Percentiles rank a stretch among this genome's conserved stretches.
phyloP scores from a whole-genome alignment of 2,113 vertebrate species.

The Salvelinus alpinus region DNA sequence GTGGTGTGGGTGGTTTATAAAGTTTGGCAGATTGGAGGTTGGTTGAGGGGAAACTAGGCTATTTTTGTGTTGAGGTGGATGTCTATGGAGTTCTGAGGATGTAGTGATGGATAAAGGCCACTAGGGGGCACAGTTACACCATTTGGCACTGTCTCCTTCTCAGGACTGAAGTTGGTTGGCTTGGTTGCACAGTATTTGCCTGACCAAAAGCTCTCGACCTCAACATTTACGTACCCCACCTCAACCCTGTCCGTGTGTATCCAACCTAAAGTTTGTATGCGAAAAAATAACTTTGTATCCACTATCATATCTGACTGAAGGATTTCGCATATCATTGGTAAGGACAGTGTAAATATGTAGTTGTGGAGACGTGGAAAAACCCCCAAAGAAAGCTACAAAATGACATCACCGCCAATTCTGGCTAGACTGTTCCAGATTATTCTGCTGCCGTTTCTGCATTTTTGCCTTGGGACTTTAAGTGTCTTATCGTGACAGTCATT shows the following conservation, averaged over 20 bases:
- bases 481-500: no score
- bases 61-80: constrained; percentile 9
- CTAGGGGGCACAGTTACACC: constrained; percentile 75
- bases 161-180: background rate
- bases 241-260: background rate
- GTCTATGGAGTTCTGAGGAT: constrained; percentile 19
- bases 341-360: background rate
- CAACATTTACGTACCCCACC: background rate
- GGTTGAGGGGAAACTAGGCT: constrained; percentile 52
- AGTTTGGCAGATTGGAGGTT: constrained; percentile 60
- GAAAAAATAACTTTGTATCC: background rate
- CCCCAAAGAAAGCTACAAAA: background rate
- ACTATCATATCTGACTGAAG: background rate
- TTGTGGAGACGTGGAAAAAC: background rate
- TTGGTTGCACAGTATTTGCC: background rate
- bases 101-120: constrained; percentile 41
- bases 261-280: background rate
- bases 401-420: background rate
- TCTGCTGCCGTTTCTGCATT: no score
- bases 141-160: background rate
- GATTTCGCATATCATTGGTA: background rate
- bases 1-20: constrained; percentile 60
- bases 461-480: no score
- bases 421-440: background rate
- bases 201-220: background rate